Evolutionary conservation across 2,888 invertebrate species (phyloP), one percentile per base, ranked within the genome.

Genomic region (Leucophenga maculata): DNA sequence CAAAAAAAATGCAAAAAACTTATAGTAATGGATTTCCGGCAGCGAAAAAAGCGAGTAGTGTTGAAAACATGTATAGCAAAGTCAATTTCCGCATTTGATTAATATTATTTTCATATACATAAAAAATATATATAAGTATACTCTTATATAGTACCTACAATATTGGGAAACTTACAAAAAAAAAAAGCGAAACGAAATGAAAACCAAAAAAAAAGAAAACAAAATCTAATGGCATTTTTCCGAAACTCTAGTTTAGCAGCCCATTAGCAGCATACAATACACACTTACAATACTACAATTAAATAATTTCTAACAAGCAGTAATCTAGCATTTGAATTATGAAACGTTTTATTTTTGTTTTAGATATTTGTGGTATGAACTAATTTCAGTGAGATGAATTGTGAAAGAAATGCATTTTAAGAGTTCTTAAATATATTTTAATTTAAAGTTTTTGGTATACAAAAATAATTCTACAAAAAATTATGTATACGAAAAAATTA

Each of bases 21-120:
- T 18, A n/a, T 16, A 11, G 11, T 18, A 50, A 50, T n/a, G 50
- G 1, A n/a, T 16, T 48, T 48, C 48, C n/a, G n/a, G n/a, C n/a
- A 48, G 48, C 48, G 48, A 8, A 8, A 48, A 16, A 16, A 48
- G 14, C 13, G 46, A 13, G 46, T 46, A n/a, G 14, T 18, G 50
- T 1, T 13, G 8, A 39, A 11, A 32, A 39, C 14, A 48, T 14
- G 39, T 44, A 67, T 55, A 57, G 67, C 67, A 68, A 68, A 68
- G 67, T 68, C 67, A 68, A 68, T 68, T 68, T 68, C 67, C 60
- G 60, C 62, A 64, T 64, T 64, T 64, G 46, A 64, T 64, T 64
- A n/a, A 39, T 39, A 64, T 64, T 64, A 64, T 64, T 64, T 64
- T 64, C 32, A 64, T 46, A 64, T 22, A 50, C 50, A n/a, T 64